A percentile compares a stretch with the other conserved stretches of the same genome.
Evolutionary conservation across 2,113 vertebrate species (phyloP).

Genomic region (Notechis scutatus): DNA sequence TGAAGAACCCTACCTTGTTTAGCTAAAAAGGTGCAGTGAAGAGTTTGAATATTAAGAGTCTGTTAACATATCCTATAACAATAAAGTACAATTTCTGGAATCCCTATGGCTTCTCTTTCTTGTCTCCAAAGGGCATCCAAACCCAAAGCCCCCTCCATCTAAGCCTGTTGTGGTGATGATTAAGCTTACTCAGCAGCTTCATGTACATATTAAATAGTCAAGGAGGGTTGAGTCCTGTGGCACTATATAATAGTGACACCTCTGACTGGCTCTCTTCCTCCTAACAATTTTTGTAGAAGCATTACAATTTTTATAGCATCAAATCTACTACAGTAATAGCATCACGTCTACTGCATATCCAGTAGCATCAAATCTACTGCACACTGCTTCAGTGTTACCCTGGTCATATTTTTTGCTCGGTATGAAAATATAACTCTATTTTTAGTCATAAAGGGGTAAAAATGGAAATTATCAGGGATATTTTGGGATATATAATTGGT

Average conservation of each 20-base stretch:
- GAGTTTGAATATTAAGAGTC: not conserved
- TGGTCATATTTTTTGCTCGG: not conserved
- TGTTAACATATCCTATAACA: not conserved
- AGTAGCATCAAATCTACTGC: not conserved
- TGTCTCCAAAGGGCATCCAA: not conserved
- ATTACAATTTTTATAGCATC: not conserved
- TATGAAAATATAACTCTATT: not conserved
- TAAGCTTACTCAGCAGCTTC: not conserved
- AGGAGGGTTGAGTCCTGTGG: not conserved
- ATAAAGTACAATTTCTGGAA: not conserved
- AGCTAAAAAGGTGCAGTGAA: not conserved
- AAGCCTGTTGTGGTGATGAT: not conserved
- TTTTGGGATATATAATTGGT: constrained; percentile 15
- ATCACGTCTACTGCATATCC: not conserved
- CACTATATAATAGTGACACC: not conserved
- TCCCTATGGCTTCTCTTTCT: not conserved
- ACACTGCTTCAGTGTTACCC: not conserved
- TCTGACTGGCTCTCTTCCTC: not conserved
- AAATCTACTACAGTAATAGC: not conserved
- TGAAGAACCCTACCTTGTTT: not conserved
- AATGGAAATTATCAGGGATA: constrained; percentile 16
- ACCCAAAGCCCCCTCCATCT: not conserved
- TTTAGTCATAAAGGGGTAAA: not conserved
- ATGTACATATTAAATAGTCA: not conserved
- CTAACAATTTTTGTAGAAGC: not conserved